Evolutionary conservation across 2,888 invertebrate species (phyloP).

Genomic region (Cephus pulcher): DNA sequence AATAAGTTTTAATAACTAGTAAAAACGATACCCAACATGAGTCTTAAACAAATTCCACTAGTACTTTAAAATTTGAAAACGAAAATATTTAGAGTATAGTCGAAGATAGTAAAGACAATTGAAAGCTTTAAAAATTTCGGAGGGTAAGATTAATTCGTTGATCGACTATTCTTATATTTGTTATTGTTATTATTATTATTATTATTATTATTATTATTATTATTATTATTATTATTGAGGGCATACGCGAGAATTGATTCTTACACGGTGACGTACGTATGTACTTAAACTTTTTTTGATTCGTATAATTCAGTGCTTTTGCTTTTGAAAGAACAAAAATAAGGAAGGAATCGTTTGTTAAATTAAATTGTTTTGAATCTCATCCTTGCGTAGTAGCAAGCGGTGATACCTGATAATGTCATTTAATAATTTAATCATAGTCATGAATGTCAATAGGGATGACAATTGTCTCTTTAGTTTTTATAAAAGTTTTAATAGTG

Average conservation of each 20-base stretch:
- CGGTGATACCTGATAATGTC: slow-evolving; percentile 32
- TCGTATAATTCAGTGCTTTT: not conserved
- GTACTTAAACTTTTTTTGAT: not conserved
- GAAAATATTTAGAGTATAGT: not conserved
- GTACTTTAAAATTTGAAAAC: not conserved
- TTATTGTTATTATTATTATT: no score
- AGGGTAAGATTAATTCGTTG: not conserved
- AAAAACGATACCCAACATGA: not conserved
- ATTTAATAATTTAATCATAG: slow-evolving; percentile 28
- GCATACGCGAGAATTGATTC: not conserved
- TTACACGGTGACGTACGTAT: not conserved
- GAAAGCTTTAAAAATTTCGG: slow-evolving; percentile 8
- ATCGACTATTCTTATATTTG: not conserved
- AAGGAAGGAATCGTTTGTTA: not conserved
- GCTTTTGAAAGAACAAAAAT: slow-evolving; percentile 2
- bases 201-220: not conserved
- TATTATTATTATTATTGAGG: not conserved
- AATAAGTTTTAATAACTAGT: not conserved
- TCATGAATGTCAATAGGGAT: slow-evolving; percentile 22
- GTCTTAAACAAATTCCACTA: not conserved
- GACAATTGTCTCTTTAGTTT: slow-evolving; percentile 27
- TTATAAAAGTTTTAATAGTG: slow-evolving; percentile 16
- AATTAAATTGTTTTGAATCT: not conserved
- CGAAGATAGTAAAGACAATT: not conserved
- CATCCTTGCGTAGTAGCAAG: slow-evolving; percentile 9